phyloP scores from a whole-genome alignment of 2,113 vertebrate genomes.

The Genyomyrus donnyi region DNA sequence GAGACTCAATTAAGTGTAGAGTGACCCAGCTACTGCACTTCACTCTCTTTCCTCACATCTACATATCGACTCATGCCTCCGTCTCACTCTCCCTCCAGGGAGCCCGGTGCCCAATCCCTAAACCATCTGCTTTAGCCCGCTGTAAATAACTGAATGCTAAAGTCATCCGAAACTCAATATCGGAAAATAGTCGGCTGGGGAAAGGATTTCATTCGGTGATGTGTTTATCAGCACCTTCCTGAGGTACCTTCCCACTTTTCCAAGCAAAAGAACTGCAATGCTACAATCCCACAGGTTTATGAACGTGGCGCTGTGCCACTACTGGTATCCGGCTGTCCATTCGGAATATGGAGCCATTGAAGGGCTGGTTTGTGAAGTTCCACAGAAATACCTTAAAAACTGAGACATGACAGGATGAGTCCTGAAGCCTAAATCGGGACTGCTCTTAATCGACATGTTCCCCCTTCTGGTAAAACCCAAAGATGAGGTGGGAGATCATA shows the following conservation, averaged over 20 bases:
- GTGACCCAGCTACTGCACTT: background rate
- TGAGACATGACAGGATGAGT: background rate
- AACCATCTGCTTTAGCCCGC: slow-evolving; percentile 30
- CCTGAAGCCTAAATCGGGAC: background rate
- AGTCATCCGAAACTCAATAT: slow-evolving; percentile 30
- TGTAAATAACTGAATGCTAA: slow-evolving; percentile 30
- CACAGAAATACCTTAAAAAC: background rate
- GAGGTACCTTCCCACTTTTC: slow-evolving; percentile 19
- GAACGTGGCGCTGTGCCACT: background rate
- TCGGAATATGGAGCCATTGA: background rate
- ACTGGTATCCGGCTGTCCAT: background rate
- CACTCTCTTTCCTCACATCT: background rate
- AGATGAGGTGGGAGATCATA: background rate
- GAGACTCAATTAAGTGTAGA: background rate
- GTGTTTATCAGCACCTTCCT: slow-evolving; percentile 10
- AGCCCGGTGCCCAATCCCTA: slow-evolving; percentile 18
- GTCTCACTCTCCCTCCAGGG: slow-evolving; percentile 1
- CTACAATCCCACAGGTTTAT: background rate
- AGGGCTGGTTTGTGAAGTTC: background rate
- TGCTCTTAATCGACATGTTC: background rate
- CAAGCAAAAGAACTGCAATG: background rate
- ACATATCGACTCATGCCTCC: slow-evolving; percentile 15
- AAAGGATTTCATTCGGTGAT: slow-evolving; percentile 19
- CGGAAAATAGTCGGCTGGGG: background rate
- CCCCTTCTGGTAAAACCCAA: background rate